phyloP scores from a whole-genome alignment of 2,888 invertebrate genomes.

The Iphiclides podalirius region DNA sequence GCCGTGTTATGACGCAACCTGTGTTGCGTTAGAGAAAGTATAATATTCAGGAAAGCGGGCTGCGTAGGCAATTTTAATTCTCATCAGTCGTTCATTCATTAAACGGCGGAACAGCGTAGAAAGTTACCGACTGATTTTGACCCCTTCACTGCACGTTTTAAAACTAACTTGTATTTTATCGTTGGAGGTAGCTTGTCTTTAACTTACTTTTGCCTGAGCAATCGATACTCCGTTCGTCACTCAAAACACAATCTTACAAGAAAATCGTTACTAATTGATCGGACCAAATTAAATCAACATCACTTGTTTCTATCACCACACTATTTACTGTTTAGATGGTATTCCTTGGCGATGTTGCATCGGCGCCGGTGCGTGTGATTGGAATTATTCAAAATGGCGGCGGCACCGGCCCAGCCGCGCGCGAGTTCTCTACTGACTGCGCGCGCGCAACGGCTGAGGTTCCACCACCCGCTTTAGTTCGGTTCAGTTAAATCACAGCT shows the following conservation, averaged over 20 bases:
- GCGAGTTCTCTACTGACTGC: conserved; percentile 64
- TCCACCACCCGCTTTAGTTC: conserved; percentile 6
- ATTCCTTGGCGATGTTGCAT: conserved; percentile 9
- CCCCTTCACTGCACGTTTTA: neutral
- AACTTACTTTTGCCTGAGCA: neutral
- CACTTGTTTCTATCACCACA: conserved; percentile 1
- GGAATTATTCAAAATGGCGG: conserved; percentile 42
- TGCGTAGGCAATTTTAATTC: conserved; percentile 36
- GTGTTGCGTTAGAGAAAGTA: conserved; percentile 59
- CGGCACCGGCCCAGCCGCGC: conserved; percentile 44
- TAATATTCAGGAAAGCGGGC: conserved; percentile 26
- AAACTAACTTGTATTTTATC: neutral
- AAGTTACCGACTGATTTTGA: conserved; percentile 40
- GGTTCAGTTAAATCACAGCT: conserved; percentile 29
- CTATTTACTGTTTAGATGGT: conserved; percentile 10
- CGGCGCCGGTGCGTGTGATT: conserved; percentile 27
- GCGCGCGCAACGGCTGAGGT: conserved; percentile 38
- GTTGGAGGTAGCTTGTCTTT: neutral
- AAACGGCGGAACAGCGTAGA: conserved; percentile 49
- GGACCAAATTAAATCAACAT: neutral
- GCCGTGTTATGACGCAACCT: conserved; percentile 46
- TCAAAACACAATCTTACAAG: too few species aligned
- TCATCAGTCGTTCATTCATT: conserved; percentile 49
- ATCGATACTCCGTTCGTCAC: neutral
- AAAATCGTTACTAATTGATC: neutral